Evolutionary conservation across 2,797 vertebrate genomes (phyloP).

Genomic region (Poliocrania exsul): DNA sequence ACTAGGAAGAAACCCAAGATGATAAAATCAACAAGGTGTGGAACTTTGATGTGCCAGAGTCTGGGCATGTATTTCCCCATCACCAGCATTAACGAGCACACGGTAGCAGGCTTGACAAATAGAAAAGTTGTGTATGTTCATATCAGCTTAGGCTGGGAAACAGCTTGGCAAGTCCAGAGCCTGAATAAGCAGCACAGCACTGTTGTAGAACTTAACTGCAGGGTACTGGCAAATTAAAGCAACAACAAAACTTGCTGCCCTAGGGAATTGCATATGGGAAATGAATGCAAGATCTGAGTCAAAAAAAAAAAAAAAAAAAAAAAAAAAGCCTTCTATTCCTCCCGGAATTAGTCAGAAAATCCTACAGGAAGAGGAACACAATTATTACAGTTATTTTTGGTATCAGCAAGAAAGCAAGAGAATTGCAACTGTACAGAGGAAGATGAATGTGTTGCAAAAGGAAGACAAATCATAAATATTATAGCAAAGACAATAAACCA

Average conservation of each 20-base stretch:
- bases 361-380: not conserved
- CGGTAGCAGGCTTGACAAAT: not conserved
- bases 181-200: not conserved
- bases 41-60: not conserved
- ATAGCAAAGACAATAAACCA: not conserved
- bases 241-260: not conserved
- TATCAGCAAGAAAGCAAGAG: not conserved
- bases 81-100: not conserved
- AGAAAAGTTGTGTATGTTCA: not conserved
- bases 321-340: not conserved
- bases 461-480: not conserved
- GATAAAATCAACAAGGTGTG: not conserved
- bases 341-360: not conserved
- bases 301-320: not conserved
- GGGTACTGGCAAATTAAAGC: not conserved
- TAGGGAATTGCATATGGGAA: not conserved
- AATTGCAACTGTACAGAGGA: not conserved
- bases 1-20: not conserved
- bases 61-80: not conserved
- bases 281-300: rapidly evolving
- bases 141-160: not conserved
- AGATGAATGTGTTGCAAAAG: not conserved
- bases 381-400: not conserved
- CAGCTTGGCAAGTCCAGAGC: not conserved
- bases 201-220: not conserved